Base-by-base conservation (phyloP, 2,113 vertebrate species). In the Rhinolophus sinicus region DNA sequence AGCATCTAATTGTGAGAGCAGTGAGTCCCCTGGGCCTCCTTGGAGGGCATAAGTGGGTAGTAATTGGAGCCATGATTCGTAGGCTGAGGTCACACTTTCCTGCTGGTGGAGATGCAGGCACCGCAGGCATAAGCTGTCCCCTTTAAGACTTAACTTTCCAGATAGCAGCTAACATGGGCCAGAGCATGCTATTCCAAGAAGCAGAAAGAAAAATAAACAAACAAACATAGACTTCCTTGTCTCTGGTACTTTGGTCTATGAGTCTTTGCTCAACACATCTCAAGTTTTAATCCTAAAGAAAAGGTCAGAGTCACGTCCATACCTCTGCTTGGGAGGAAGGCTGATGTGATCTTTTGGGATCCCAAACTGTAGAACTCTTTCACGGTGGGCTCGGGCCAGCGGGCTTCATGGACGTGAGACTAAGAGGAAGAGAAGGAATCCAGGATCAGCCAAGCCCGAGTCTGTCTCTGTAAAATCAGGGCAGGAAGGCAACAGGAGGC, bases 141-240 rank as follows among this genome's bases (percentile, higher is more conserved):
- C 60, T 92, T 95, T 92, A 92, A 93, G 81, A 73, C 56, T 90
- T 96, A 88, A 38, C 72, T 88, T 93, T 97, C 83, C 84, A 73
- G 76, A 82, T 44, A 92, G 14, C 72, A 64, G 91, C 72, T 90
- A 60, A 86, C 94, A 94, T 28, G 35, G 78, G 64, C 30, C 93
- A 76, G 92, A 92, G 94, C 82, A 80, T 33, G 65, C 67, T 75
- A 76, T 94, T 93, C 90, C 62, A 76, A 95, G 72, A 97, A 96
- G 64, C 14, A 70, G 77, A 96, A 96, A 70, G 81, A 24, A 56
- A 96, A 88, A 82, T 72, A 95, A 95, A 83, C 38, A 26, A 62
- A 28, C 56, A 62, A 16, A 54, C 52, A 54, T 16, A 54, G 52
- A 54, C 52, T 54, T 54, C 52, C 52, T 16, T 35, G 30, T 6